Evolutionary conservation across 2,888 invertebrate genomes (phyloP).

Genomic region (Dermolepida albohirtum): DNA sequence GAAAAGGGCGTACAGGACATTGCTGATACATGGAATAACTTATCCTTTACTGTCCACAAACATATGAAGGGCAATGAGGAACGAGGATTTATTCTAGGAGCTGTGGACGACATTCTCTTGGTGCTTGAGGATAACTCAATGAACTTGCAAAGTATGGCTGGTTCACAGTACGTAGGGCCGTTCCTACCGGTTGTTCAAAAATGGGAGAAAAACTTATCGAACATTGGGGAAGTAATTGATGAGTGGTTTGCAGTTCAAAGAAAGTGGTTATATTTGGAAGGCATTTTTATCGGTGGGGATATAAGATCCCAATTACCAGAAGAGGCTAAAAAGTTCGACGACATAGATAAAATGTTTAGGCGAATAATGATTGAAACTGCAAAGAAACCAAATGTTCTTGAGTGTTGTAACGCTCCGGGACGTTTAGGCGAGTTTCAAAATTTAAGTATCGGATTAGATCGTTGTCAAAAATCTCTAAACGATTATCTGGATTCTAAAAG

Average conservation of each 20-base stretch:
- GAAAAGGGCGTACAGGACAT: conserved; percentile 89
- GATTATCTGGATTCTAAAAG: conserved; percentile 91
- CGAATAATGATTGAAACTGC: conserved; percentile 88
- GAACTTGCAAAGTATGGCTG: conserved; percentile 91
- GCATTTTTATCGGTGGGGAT: conserved; percentile 91
- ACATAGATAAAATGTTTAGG: conserved; percentile 84
- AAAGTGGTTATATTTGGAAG: conserved; percentile 93
- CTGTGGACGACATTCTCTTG: conserved; percentile 85
- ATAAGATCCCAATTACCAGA: conserved; percentile 88
- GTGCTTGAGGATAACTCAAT: conserved; percentile 90
- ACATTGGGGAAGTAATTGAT: conserved; percentile 85
- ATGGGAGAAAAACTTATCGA: conserved; percentile 85
- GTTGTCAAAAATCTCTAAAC: conserved; percentile 91
- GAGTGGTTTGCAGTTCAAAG: conserved; percentile 89
- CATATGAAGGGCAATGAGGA: conserved; percentile 82
- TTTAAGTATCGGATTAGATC: conserved; percentile 81
- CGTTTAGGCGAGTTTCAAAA: conserved; percentile 80
- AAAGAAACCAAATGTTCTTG: conserved; percentile 82
- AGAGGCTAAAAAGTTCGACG: conserved; percentile 91
- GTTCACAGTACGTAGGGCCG: conserved; percentile 91
- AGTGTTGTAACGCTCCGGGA: conserved; percentile 80
- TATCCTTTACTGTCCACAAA: conserved; percentile 73
- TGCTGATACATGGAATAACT: conserved; percentile 77
- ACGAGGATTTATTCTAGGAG: conserved; percentile 83
- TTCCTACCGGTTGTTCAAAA: conserved; percentile 85